phyloP scores from a whole-genome alignment of 2,888 invertebrate genomes.

The Dryobotodes eremita region DNA sequence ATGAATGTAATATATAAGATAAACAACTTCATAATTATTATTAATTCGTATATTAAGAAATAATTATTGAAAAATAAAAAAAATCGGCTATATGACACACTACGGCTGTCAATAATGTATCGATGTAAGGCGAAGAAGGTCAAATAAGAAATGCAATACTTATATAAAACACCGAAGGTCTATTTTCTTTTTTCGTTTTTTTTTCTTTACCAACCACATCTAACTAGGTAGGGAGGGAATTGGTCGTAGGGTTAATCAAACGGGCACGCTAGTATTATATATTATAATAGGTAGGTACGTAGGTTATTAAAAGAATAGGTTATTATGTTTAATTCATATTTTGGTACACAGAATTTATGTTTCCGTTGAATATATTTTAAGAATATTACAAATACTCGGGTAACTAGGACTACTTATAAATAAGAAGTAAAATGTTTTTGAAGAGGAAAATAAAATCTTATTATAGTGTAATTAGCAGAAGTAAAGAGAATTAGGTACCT shows the following conservation, averaged over 20 bases:
- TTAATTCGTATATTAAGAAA: neutral
- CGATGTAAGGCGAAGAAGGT: slow-evolving; percentile 38
- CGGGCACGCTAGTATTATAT: neutral
- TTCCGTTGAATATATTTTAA: neutral
- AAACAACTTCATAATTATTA: neutral
- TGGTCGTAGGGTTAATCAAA: slow-evolving; percentile 3
- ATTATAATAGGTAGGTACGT: neutral
- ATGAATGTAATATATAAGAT: neutral
- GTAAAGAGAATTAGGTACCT: neutral
- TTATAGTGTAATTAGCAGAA: neutral
- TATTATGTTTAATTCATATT: neutral
- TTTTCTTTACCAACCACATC: slow-evolving; percentile 36
- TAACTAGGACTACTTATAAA: neutral
- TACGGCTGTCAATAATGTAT: no score
- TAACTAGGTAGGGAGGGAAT: neutral
- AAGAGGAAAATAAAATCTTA: no score
- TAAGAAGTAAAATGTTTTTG: neutral
- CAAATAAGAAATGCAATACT: slow-evolving; percentile 43
- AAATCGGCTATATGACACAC: neutral
- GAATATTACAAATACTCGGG: neutral
- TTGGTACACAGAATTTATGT: neutral
- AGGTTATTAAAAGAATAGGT: neutral
- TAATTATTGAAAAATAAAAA: neutral
- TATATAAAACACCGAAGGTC: slow-evolving; percentile 37
- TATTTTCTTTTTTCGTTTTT: neutral